Evolutionary conservation across 1,140 invertebrate genomes (phyloP).

Genomic region (Dermatophagoides farinae): DNA sequence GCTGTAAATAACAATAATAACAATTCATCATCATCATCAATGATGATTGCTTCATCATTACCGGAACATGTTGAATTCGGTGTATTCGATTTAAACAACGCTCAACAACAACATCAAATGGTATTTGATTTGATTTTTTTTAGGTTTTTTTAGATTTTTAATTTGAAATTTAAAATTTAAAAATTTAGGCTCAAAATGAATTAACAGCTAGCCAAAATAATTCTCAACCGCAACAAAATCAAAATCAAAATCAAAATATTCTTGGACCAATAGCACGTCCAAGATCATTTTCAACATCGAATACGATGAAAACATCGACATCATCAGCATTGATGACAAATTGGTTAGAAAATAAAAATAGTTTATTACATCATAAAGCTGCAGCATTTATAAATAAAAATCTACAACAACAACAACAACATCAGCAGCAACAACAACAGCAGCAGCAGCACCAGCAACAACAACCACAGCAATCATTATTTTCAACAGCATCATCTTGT

Average conservation of each 20-base stretch:
- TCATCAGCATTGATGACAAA: constrained; percentile 3
- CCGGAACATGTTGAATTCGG: constrained; percentile 10
- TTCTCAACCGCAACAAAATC: neutral
- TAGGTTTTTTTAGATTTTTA: neutral
- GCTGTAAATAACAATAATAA: neutral
- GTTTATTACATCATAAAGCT: neutral
- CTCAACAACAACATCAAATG: neutral
- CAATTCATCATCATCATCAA: too few species aligned
- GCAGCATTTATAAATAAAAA: neutral
- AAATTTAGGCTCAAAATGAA: neutral
- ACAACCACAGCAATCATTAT: neutral
- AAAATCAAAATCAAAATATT: neutral
- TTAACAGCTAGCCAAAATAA: neutral
- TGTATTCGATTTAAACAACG: constrained; percentile 3
- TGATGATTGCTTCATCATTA: constrained; percentile 11
- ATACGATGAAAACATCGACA: constrained; percentile 19
- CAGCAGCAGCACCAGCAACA: too few species aligned
- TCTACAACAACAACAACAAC: neutral
- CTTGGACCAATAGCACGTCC: constrained; percentile 28
- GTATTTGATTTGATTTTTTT: neutral
- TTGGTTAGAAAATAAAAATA: neutral
- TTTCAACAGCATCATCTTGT: constrained; percentile 5
- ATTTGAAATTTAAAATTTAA: neutral
- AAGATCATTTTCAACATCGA: constrained; percentile 26
- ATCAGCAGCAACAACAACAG: neutral